Percentiles rank a stretch among this genome's conserved stretches.
Conservation (phyloP, 2,113 vertebrate species). For the Sebastes schlegelii region DNA sequence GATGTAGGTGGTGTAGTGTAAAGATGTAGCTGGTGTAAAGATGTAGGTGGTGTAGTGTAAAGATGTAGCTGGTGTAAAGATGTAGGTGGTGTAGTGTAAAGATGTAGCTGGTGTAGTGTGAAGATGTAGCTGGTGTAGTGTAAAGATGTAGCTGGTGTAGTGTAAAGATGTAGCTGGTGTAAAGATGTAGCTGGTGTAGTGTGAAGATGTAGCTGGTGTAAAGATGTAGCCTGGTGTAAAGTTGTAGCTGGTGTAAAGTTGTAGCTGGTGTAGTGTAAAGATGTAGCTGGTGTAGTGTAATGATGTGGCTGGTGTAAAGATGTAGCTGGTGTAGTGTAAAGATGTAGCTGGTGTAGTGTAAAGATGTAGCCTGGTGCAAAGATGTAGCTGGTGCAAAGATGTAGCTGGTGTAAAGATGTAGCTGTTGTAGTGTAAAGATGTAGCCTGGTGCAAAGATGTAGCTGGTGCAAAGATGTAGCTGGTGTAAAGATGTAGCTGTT, state of each 20-base stretch:
- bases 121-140: background rate
- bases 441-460: too few relatives aligned
- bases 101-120: background rate
- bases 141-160: constrained; percentile 15
- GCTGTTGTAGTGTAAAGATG: too few relatives aligned
- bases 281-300: constrained; percentile 2
- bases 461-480: too few relatives aligned
- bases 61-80: background rate
- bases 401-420: too few relatives aligned
- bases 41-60: constrained; percentile 1
- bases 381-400: background rate
- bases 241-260: too few relatives aligned
- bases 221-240: too few relatives aligned
- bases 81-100: constrained; percentile 1
- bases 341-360: background rate
- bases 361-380: background rate
- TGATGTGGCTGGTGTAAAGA: background rate
- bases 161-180: background rate
- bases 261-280: background rate
- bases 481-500: constrained; percentile 11
- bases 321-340: constrained; percentile 2
- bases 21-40: background rate
- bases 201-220: too few relatives aligned
- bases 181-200: too few relatives aligned
- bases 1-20: too few relatives aligned